phyloP scores from a whole-genome alignment of 2,797 vertebrate species.

The Muscicapa striata region DNA sequence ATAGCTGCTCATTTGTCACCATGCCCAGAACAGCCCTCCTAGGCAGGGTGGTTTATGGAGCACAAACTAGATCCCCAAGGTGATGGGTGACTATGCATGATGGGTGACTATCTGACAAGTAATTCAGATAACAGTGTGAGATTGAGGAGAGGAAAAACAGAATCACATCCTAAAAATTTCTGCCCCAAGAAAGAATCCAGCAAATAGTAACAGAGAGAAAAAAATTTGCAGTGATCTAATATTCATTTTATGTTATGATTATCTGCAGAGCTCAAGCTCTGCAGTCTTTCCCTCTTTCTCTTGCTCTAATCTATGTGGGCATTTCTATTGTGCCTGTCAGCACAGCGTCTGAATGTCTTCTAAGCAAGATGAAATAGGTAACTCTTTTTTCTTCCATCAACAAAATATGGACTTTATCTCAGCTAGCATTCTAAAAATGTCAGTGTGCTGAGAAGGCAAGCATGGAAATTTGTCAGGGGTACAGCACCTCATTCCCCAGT shows the following conservation, averaged over 20 bases:
- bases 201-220: background rate
- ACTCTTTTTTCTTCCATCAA: background rate
- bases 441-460: background rate
- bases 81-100: background rate
- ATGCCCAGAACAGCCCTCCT: background rate
- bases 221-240: constrained; percentile 21
- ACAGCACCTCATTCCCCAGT: background rate
- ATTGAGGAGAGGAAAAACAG: background rate
- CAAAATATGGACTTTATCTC: background rate
- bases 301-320: constrained; percentile 26
- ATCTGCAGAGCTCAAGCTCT: constrained; percentile 18
- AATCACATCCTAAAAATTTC: background rate
- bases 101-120: background rate
- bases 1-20: background rate
- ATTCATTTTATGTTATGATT: constrained; percentile 10
- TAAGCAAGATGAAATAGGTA: background rate
- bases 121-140: background rate
- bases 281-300: constrained; percentile 4
- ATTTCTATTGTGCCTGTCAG: constrained; percentile 40
- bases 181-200: background rate
- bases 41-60: background rate
- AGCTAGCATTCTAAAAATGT: background rate
- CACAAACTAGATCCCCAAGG: background rate
- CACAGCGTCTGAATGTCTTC: background rate
- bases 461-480: background rate